Conservation (phyloP, 1,140 invertebrate species). For the Pseudomyrmex gracilis region DNA sequence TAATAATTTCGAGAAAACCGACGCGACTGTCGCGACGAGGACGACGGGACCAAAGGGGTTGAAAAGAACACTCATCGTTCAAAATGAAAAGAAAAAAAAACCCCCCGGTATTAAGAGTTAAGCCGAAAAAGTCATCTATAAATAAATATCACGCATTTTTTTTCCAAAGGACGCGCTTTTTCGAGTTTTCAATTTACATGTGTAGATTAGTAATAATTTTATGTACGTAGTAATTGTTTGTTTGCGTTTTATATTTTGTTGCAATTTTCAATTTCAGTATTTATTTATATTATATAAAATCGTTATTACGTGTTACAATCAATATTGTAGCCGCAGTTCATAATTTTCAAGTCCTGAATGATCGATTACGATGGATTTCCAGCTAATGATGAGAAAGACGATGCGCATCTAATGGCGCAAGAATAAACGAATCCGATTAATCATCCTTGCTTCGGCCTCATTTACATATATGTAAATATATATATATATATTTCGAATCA, state of each 20-base stretch:
- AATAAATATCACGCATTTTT: conserved; percentile 35
- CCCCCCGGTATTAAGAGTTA: conserved; percentile 17
- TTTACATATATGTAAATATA: too few relatives aligned
- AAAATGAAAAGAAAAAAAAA: conserved; percentile 35
- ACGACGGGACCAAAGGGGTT: conserved; percentile 54
- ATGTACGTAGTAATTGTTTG: too few relatives aligned
- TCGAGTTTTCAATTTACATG: too few relatives aligned
- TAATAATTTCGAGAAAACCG: conserved; percentile 75
- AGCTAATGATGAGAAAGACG: not conserved
- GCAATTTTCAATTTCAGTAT: not conserved
- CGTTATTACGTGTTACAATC: not conserved
- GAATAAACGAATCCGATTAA: conserved; percentile 29
- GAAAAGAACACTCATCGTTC: conserved; percentile 21
- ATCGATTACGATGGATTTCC: not conserved
- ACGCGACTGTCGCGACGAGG: conserved; percentile 57
- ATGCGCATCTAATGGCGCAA: conserved; percentile 11
- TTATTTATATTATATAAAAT: not conserved
- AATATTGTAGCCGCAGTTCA: too few relatives aligned
- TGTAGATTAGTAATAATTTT: too few relatives aligned
- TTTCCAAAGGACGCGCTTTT: not conserved
- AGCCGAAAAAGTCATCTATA: not conserved
- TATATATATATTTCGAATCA: not conserved
- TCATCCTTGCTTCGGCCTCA: conserved; percentile 4
- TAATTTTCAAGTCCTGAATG: not conserved
- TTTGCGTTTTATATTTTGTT: not conserved